Percentiles rank a stretch among this genome's conserved stretches.
phyloP scores from a whole-genome alignment of 2,797 vertebrate genomes.

The Sphenodon punctatus region DNA sequence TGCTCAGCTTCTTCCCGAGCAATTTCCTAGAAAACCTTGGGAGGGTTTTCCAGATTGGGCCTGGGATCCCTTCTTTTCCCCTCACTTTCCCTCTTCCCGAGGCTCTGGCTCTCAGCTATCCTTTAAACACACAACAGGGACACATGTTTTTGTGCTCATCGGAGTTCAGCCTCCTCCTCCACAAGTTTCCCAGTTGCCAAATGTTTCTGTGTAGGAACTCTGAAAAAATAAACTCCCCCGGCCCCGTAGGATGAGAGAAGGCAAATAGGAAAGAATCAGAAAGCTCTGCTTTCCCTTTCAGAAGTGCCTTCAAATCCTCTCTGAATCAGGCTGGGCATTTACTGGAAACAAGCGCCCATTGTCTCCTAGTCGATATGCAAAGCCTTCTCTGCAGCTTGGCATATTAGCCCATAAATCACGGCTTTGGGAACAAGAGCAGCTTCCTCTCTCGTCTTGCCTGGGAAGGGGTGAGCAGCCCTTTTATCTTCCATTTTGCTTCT shows the following conservation, averaged over 20 bases:
- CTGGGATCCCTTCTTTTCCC: no score
- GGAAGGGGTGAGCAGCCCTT: background rate
- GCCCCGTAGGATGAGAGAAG: background rate
- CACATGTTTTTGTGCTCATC: conserved; percentile 62
- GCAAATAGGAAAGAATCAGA: background rate
- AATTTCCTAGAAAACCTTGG: background rate
- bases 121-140: conserved; percentile 1
- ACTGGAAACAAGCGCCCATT: conserved; percentile 55
- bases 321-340: background rate
- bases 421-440: background rate
- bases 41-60: background rate
- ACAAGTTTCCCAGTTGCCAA: conserved; percentile 59
- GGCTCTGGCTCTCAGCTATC: background rate
- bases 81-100: background rate
- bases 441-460: background rate
- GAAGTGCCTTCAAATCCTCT: conserved; percentile 14
- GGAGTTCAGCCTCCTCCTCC: conserved; percentile 60
- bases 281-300: background rate
- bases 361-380: background rate
- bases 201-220: conserved; percentile 65
- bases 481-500: background rate
- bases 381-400: background rate
- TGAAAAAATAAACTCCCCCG: conserved; percentile 70
- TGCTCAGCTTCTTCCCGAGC: background rate
- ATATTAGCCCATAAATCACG: conserved; percentile 6